A percentile compares a stretch with the other conserved stretches of the same genome.
Evolutionary conservation across 2,888 invertebrate genomes (phyloP).

Genomic region (Lochmaea capreae): DNA sequence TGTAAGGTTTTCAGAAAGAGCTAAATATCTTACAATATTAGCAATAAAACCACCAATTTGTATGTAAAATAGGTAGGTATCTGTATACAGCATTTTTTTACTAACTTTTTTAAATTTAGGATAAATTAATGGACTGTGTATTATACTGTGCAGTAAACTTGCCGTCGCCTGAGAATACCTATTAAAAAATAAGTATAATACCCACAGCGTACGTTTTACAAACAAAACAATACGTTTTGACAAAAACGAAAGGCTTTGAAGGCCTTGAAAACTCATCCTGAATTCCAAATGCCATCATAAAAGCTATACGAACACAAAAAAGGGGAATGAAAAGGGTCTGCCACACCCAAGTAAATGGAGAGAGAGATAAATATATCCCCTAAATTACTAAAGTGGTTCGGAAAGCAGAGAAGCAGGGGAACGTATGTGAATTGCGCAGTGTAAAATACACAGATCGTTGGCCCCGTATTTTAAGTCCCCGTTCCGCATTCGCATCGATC

Average conservation of each 20-base stretch:
- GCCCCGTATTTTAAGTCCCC: slow-evolving; percentile 19
- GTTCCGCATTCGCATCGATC: slow-evolving; percentile 32
- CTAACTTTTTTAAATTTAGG: background rate
- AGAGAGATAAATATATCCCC: slow-evolving; percentile 33
- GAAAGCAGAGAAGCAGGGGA: slow-evolving; percentile 28
- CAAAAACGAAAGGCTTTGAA: slow-evolving; percentile 20
- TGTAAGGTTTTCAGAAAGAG: too few species aligned
- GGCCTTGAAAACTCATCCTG: slow-evolving; percentile 7
- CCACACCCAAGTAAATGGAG: slow-evolving; percentile 32
- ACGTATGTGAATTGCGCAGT: slow-evolving; percentile 26
- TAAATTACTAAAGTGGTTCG: slow-evolving; percentile 41
- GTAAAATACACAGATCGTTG: slow-evolving; percentile 31
- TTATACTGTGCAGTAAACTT: background rate
- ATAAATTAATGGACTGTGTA: background rate
- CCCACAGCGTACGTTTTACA: background rate
- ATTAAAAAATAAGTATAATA: too few species aligned
- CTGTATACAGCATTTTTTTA: background rate
- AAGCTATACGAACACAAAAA: slow-evolving; percentile 17
- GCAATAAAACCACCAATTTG: too few species aligned
- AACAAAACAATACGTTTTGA: slow-evolving; percentile 12
- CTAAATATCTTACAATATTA: too few species aligned
- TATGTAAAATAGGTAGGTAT: too few species aligned
- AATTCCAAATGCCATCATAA: slow-evolving; percentile 18
- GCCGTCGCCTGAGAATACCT: background rate
- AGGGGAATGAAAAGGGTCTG: slow-evolving; percentile 14